Base-by-base conservation (phyloP, 2,888 invertebrate genomes). In the Euzetes globulus region DNA sequence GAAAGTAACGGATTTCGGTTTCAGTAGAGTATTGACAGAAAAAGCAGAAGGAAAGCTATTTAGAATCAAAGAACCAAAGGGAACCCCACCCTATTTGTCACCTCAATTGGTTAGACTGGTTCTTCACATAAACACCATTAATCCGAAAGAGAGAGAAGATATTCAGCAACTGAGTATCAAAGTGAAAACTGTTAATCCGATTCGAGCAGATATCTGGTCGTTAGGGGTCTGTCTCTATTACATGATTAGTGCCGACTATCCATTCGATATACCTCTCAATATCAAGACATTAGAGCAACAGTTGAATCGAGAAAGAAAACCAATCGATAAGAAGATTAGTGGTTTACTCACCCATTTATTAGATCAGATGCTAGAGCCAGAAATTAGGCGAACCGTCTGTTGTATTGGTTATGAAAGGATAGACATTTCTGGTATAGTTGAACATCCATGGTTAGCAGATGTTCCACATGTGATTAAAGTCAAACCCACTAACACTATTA, bases 201-300 rank as follows among this genome's bases (percentile, higher is more conserved):
- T 88, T 82, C 81, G 94, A 78, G 92, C 90, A 1, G 85, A 90
- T 11, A 88, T 93, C 71, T 84, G 92, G 4, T 93, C 83, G 71
- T 81, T 84, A 76, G 84, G 84, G 0, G 81, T 84, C 52, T 83
- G 85, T 72, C 81, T 85, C 3, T 85, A 83, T 79, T 83, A 85
- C 45, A 85, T 85, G 83, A 41, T 78, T 19, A 76, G 81, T 78
- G 82, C 82, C 17, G 81, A 82, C 0, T 83, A 83, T 83, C 84
- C 84, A 0, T 92, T 90, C 81, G 90, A 90, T 79, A 90, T 91
- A 9, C 4, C 3, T 63, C 5, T 1, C n/a, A 11, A 6, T 15
- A n/a, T n/a, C n/a, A n/a, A n/a, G 6, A 13, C 17, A 1, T 1
- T 94, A 9, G 89, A 90, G 79, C 90, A 91, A 82, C 94, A 77